Conservation (phyloP, 2,888 invertebrate genomes). For the Meteorus cinctellus region DNA sequence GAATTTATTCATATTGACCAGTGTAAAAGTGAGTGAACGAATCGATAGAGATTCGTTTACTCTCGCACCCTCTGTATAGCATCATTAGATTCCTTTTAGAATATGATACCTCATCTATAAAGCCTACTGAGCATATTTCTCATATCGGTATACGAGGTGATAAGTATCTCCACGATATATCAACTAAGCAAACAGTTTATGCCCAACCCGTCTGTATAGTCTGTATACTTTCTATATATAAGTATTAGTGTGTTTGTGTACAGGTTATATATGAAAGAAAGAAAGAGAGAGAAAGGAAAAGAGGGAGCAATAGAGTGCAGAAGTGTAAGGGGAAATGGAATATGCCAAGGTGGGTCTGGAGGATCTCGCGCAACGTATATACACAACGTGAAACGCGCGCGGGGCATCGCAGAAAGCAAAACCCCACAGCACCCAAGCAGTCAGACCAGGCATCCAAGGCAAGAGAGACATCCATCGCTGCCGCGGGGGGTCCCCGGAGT, state of each 20-base stretch:
- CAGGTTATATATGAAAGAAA: background rate
- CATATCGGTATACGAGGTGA: slow-evolving; percentile 66
- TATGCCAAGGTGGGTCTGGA: slow-evolving; percentile 39
- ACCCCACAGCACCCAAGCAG: slow-evolving; percentile 37
- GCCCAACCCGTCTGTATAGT: slow-evolving; percentile 52
- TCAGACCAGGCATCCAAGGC: slow-evolving; percentile 48
- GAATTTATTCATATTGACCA: background rate
- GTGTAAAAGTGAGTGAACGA: background rate
- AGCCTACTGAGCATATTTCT: slow-evolving; percentile 55
- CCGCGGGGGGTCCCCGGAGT: slow-evolving; percentile 70
- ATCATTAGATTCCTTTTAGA: slow-evolving; percentile 69
- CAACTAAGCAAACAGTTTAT: slow-evolving; percentile 71
- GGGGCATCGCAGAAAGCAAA: slow-evolving; percentile 37
- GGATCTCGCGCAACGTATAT: slow-evolving; percentile 24
- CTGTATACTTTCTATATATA: background rate
- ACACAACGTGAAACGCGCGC: slow-evolving; percentile 38
- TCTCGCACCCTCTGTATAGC: slow-evolving; percentile 35
- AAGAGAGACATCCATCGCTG: slow-evolving; percentile 71
- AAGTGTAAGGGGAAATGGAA: slow-evolving; percentile 22
- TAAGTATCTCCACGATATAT: slow-evolving; percentile 70
- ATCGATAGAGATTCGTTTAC: background rate
- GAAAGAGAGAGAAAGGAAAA: background rate
- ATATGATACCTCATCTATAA: slow-evolving; percentile 64
- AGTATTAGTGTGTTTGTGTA: background rate
- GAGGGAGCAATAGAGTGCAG: background rate